These are phyloP conservation scores for Nymphicus hollandicus DNA, from an alignment of 2,113 vertebrate genomes.

Conservation along the genomic window DNA sequence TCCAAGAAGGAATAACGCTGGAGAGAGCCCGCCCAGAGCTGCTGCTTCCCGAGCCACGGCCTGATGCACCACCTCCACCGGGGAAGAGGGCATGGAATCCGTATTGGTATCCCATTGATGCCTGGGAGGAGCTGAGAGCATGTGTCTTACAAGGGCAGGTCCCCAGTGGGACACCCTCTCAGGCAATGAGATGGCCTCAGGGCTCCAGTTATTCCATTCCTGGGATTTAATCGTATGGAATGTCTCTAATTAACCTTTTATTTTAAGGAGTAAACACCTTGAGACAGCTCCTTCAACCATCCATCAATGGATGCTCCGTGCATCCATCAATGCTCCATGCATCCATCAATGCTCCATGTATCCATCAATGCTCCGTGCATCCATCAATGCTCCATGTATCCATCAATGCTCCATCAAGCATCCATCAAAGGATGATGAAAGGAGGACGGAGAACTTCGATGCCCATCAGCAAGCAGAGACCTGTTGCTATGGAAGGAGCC, in stretches of 20 bases:
- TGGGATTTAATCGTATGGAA: background rate
- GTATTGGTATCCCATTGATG: background rate
- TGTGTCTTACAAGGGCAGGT: background rate
- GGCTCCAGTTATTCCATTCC: background rate
- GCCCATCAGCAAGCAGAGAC: background rate
- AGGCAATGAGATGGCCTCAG: background rate
- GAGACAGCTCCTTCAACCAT: background rate
- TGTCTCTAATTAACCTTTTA: background rate
- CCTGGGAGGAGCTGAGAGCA: background rate
- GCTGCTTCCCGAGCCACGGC: rapidly evolving
- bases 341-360: no score
- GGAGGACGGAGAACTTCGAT: background rate
- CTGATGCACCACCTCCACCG: rapidly evolving
- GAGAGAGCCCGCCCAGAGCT: rapidly evolving
- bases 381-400: no score
- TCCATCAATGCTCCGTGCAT: no score
- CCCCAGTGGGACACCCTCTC: rapidly evolving
- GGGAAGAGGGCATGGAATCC: background rate
- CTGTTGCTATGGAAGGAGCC: background rate
- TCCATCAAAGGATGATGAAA: background rate
- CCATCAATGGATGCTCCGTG: no score
- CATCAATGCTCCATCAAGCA: background rate
- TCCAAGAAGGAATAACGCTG: constrained; percentile 43
- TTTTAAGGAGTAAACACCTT: background rate
- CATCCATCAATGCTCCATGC: no score